A percentile compares a stretch with the other conserved stretches of the same genome.
phyloP scores from a whole-genome alignment of 1,140 invertebrate genomes.

The Archivesica marissinica region DNA sequence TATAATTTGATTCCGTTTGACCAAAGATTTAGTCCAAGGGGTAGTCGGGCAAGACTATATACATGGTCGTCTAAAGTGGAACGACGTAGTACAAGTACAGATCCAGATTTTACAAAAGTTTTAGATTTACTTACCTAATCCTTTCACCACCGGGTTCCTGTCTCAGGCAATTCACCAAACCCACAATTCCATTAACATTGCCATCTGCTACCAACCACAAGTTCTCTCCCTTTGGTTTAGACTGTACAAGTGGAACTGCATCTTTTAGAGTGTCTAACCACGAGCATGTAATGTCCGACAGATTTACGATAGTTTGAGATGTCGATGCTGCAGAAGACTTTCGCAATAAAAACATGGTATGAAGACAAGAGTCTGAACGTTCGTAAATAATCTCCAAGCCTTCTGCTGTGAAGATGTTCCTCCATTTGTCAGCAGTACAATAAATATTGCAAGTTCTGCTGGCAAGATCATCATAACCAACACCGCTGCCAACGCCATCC shows the following conservation, averaged over 20 bases:
- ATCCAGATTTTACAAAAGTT: no score
- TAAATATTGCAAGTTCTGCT: slow-evolving; percentile 77
- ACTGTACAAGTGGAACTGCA: slow-evolving; percentile 83
- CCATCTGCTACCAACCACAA: slow-evolving; percentile 80
- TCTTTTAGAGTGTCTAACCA: slow-evolving; percentile 93
- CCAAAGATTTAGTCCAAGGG: no score
- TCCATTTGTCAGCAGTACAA: slow-evolving; percentile 77
- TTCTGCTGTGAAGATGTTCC: slow-evolving; percentile 82
- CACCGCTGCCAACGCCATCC: slow-evolving; percentile 62
- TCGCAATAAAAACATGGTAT: slow-evolving; percentile 79
- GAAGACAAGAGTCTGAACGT: slow-evolving; percentile 78
- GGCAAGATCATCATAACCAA: slow-evolving; percentile 50
- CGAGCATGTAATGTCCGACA: slow-evolving; percentile 82
- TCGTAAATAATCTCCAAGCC: slow-evolving; percentile 83
- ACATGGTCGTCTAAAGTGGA: no score
- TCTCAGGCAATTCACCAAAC: slow-evolving; percentile 94
- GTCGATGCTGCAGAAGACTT: slow-evolving; percentile 40
- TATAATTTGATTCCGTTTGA: no score
- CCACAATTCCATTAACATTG: slow-evolving; percentile 90
- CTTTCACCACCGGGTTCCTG: slow-evolving; percentile 92
- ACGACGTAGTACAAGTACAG: no score
- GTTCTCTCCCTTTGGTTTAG: slow-evolving; percentile 83
- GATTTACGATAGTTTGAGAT: slow-evolving; percentile 64
- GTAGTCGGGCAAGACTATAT: no score
- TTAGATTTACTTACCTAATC: slow-evolving; percentile 88